A percentile compares a stretch with the other conserved stretches of the same genome.
Evolutionary conservation across 1,140 invertebrate species (phyloP).

Genomic region (Ips typographus): DNA sequence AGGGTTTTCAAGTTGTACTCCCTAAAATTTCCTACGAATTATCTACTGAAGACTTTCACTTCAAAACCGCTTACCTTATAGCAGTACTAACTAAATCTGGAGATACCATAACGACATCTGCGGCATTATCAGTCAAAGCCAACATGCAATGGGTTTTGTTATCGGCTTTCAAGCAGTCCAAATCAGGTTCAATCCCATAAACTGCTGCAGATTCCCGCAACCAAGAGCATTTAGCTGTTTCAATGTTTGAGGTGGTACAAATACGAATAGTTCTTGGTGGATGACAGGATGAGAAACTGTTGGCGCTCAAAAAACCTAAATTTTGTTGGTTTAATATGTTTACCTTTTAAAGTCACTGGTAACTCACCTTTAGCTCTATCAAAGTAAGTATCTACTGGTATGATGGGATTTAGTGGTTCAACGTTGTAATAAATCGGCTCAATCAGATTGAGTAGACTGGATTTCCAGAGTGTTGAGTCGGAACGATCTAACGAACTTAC

Average conservation of each 20-base stretch:
- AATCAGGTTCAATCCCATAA: constrained; percentile 70
- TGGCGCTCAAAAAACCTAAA: constrained; percentile 55
- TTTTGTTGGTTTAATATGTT: background rate
- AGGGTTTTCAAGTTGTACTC: constrained; percentile 64
- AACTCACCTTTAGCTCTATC: constrained; percentile 55
- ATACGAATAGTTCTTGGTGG: constrained; percentile 61
- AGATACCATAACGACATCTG: constrained; percentile 66
- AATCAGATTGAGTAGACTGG: constrained; percentile 57
- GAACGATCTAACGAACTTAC: constrained; percentile 47
- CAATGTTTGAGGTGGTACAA: constrained; percentile 66
- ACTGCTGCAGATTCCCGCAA: constrained; percentile 67
- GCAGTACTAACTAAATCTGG: constrained; percentile 59
- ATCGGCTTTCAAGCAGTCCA: constrained; percentile 64
- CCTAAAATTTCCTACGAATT: constrained; percentile 48
- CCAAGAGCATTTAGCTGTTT: constrained; percentile 73
- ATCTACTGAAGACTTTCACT: background rate
- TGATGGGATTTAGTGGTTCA: constrained; percentile 54
- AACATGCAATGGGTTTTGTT: constrained; percentile 65
- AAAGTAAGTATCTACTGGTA: constrained; percentile 61
- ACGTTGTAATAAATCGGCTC: constrained; percentile 56
- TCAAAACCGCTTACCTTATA: background rate
- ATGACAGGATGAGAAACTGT: constrained; percentile 63
- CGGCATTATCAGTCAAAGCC: constrained; percentile 57
- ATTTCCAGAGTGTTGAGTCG: constrained; percentile 53
- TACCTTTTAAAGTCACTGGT: background rate